A percentile compares a stretch with the other conserved stretches of the same genome.
Conservation (phyloP, 2,797 vertebrate genomes). For the Thalassophryne amazonica region DNA sequence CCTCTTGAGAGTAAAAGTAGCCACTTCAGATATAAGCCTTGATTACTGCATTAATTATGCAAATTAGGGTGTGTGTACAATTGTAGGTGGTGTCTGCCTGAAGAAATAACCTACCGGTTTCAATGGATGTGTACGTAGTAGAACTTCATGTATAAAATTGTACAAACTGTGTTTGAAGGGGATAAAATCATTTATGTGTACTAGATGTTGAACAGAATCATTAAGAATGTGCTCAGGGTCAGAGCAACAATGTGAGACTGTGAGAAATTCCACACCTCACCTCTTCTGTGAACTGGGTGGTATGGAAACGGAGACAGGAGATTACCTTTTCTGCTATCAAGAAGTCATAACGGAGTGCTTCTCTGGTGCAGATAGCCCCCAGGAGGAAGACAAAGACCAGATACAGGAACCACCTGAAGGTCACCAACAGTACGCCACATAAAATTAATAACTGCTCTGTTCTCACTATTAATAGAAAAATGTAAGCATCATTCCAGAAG, state of each 20-base stretch:
- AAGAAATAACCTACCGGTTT: too few species aligned
- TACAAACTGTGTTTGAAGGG: too few species aligned
- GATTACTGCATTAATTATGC: too few species aligned
- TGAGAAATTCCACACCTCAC: conserved; percentile 20
- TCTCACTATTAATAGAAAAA: conserved; percentile 35
- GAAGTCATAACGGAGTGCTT: conserved; percentile 92
- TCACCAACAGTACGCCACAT: conserved; percentile 47
- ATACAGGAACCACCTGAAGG: conserved; percentile 98
- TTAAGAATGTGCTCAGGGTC: background rate
- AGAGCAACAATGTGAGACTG: conserved; percentile 4
- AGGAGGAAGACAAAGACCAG: conserved; percentile 95
- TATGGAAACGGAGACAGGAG: conserved; percentile 29
- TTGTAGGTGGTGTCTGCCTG: too few species aligned
- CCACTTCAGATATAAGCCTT: too few species aligned
- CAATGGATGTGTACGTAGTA: too few species aligned
- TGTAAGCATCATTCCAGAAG: conserved; percentile 2
- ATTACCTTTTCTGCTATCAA: conserved; percentile 98
- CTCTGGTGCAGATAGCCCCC: conserved; percentile 92
- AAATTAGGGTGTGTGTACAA: too few species aligned
- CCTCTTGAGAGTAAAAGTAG: background rate
- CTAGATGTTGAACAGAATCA: background rate
- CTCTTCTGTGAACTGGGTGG: background rate
- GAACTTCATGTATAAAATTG: too few species aligned
- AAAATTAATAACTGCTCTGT: conserved; percentile 20
- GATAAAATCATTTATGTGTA: too few species aligned